Percentiles rank a stretch among this genome's conserved stretches.
phyloP scores from a whole-genome alignment of 2,113 vertebrate genomes.

The Carassius auratus region DNA sequence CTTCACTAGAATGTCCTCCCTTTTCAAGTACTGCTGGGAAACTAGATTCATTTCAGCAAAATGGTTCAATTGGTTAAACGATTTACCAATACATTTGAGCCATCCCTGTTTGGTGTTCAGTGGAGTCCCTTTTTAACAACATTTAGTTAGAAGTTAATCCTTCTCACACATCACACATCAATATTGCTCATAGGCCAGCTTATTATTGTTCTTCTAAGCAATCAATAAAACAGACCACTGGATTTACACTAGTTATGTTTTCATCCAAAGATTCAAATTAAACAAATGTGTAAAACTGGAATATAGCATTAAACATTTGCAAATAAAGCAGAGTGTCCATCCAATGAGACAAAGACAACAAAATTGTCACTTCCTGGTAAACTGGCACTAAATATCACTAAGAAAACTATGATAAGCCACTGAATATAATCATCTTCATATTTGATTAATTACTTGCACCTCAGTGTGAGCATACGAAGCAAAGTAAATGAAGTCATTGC shows the following conservation, averaged over 20 bases:
- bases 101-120: background rate
- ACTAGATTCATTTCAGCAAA: background rate
- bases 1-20: background rate
- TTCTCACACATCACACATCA: background rate
- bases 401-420: too few species aligned
- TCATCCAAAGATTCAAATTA: too few species aligned
- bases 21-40: constrained; percentile 26
- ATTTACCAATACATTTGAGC: constrained; percentile 3
- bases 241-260: background rate
- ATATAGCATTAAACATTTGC: too few species aligned
- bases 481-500: too few species aligned
- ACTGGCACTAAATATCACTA: too few species aligned
- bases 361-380: too few species aligned
- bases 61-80: constrained; percentile 2
- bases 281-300: too few species aligned
- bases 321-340: too few species aligned
- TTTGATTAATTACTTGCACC: too few species aligned
- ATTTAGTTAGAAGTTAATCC: background rate
- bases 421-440: too few species aligned
- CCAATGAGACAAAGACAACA: too few species aligned
- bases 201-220: background rate
- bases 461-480: too few species aligned
- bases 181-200: background rate
- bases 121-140: background rate
- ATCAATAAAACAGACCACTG: background rate